Evolutionary conservation across 1,140 invertebrate genomes (phyloP), one percentile per base, ranked within the genome.

Genomic region (Drosophila yakuba): DNA sequence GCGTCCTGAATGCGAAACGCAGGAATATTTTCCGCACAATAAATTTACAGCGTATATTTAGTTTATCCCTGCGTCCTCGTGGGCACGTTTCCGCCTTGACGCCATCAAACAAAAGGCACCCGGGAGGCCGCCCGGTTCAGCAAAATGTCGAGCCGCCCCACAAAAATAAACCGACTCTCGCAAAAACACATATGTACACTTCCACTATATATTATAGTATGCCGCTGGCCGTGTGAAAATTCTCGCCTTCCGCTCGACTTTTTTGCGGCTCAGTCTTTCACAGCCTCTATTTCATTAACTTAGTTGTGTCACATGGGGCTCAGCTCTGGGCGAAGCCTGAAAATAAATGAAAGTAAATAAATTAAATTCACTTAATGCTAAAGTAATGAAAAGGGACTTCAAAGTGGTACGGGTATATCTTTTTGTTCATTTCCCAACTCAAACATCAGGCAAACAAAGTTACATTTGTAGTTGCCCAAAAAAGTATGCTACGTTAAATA

Each of bases 271-370:
- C 45, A 61, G 58, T 55, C 58, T 39, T 41, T 62, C 25, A 28
- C 43, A 58, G 58, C 56, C 62, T 44, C 44, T 62, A 68, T 83
- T 83, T 66, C 75, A 82, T 83, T 83, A 82, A 82, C 78, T 83
- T 83, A 50, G 78, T 83, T 78, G 17, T 83, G 76, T 45, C 52
- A 83, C 82, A 83, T 74, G 79, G 2, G 17, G 43, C 43, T 17
- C 17, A 20, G 41, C 41, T 7, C 41, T 3, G 3, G n/a, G 15
- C 7, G 7, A 15, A 43, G 8, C 11, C 17, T 17, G 43, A 20
- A 44, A 20, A 44, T 20, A 45, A 20, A 11, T 20, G 14, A 14
- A 39, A 39, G 38, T 32, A 32, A 32, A 8, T 32, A 32, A 32
- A 32, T 32, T 8, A 32, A 10, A 3, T 32, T 32, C 8, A 10